Evolutionary conservation across 2,797 vertebrate species (phyloP), one percentile per base, ranked within the genome.

Genomic region (Esox masquinongy): DNA sequence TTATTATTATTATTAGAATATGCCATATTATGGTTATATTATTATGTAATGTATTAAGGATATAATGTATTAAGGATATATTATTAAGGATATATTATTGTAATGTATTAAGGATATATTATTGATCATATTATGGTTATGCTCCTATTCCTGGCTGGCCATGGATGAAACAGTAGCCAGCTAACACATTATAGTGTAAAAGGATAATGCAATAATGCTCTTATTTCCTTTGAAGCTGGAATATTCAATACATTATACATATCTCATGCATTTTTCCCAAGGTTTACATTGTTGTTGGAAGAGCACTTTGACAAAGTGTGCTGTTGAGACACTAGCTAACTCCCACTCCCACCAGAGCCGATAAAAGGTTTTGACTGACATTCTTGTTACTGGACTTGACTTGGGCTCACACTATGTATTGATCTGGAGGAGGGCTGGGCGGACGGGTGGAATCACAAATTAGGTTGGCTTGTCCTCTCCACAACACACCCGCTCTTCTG

Each of bases 361-460:
- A 59, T 68, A 79, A 72, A 12, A 49, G 39, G 56, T 76, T 78
- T 72, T 82, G 69, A 56, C 77, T 83, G 68, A 72, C 73, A 34
- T 72, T 59, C 26, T 70, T 15, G 74, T 59, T 64, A 80, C 50
- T 76, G 73, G 49, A 69, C 47, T 39, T 50, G 56, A 64, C 43
- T 43, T 5, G 22, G 39, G 36, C 47, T 70, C n/a, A 17, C 8
- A 69, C 36, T 36, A 24, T 49, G 9, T 43, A 70, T 43, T 7
- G 39, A 70, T 47, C 39, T 49, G 22, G 43, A 70, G 15, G 43
- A 17, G 14, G n/a, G 68, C 8, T 24, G 56, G 56, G 56, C 22
- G 3, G 49, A 12, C 39, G 68, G n/a, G n/a, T 70, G 22, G 43
- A 43, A 17, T 15, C 56, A 29, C 47, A 43, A 70, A 29, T 49